Evolutionary conservation across 2,888 invertebrate genomes (phyloP).

Genomic region (Corbicula japonica): DNA sequence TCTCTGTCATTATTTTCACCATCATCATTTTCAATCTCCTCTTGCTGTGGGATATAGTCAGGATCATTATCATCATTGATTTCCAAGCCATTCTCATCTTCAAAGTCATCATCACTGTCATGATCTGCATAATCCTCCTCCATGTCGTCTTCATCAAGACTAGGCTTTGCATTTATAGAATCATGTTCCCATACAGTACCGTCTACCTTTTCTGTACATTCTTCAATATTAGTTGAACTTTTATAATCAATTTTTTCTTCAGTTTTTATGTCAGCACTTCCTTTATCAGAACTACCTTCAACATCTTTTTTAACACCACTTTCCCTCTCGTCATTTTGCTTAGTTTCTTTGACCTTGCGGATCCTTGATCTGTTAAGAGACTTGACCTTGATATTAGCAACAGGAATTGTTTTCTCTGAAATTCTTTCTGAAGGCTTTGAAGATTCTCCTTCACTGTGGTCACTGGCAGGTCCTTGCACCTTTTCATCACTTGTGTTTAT

Average conservation of each 20-base stretch:
- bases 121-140: constrained; percentile 14
- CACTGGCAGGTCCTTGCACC: no score
- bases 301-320: not conserved
- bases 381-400: no score
- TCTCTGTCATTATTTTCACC: not conserved
- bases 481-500: not conserved
- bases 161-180: no score
- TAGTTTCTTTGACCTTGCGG: not conserved
- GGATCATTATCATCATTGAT: constrained; percentile 11
- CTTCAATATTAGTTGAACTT: no score
- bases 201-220: no score
- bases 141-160: not conserved
- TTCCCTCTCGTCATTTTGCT: not conserved
- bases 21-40: constrained; percentile 10
- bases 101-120: constrained; percentile 33
- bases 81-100: not conserved
- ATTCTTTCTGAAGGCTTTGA: no score
- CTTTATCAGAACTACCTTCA: not conserved
- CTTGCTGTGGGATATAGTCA: not conserved
- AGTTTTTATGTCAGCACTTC: not conserved
- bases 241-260: not conserved
- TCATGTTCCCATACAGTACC: no score
- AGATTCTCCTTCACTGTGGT: no score
- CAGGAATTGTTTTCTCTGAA: no score
- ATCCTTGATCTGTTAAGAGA: not conserved